Conservation (phyloP, 2,797 vertebrate species). For the Pangasius mekongensis region DNA sequence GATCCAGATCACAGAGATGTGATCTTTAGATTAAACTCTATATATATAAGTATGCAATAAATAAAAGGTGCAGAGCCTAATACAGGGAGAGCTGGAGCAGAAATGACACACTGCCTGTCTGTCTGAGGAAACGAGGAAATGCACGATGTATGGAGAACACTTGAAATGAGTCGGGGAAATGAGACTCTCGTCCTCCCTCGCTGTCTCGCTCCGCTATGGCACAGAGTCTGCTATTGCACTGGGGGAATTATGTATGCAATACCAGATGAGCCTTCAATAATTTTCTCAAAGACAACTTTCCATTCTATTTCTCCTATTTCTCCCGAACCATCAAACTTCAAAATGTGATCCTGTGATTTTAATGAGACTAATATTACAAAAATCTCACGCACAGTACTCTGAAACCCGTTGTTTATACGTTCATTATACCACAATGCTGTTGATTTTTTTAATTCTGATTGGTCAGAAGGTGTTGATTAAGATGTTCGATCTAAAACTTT, state of each 20-base stretch:
- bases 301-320: neutral
- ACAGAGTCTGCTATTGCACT: neutral
- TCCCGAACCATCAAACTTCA: conserved; percentile 15
- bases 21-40: conserved; percentile 2
- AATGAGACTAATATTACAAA: conserved; percentile 9
- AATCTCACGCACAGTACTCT: neutral
- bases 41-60: neutral
- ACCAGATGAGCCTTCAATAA: conserved; percentile 6
- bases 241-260: neutral
- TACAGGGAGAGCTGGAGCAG: conserved; percentile 7
- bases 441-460: neutral
- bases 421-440: neutral
- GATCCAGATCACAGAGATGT: conserved; percentile 67
- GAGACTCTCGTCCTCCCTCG: neutral
- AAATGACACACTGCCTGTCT: conserved; percentile 15
- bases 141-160: neutral
- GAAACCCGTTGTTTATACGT: neutral
- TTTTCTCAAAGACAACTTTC: conserved; percentile 3
- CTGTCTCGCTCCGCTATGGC: neutral
- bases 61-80: conserved; percentile 7
- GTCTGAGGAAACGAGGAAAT: neutral
- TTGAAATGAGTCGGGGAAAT: neutral
- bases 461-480: neutral
- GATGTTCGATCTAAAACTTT: neutral
- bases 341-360: neutral